Conservation (phyloP, 2,113 vertebrate species). For the Dromaius novaehollandiae region DNA sequence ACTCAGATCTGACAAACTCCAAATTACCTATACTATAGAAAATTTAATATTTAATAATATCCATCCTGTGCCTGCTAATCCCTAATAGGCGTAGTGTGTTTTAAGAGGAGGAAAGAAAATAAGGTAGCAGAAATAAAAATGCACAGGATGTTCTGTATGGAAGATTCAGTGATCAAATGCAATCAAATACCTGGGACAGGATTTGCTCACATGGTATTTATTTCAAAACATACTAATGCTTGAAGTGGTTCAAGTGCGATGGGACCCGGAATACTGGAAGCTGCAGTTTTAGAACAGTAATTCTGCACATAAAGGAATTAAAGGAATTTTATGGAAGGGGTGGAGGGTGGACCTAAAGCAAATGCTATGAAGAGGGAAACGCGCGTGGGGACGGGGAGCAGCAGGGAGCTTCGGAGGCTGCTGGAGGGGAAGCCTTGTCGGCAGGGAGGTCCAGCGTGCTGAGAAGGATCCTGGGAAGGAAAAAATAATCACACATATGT, state of each 20-base stretch:
- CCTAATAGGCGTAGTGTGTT: background rate
- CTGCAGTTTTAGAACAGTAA: accelerated
- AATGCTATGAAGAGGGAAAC: too few relatives aligned
- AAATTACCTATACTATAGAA: background rate
- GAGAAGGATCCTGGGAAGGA: too few relatives aligned
- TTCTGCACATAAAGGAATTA: background rate
- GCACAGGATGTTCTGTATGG: background rate
- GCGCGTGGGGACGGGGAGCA: background rate
- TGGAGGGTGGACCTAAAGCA: accelerated
- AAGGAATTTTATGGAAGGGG: background rate
- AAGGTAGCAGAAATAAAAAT: background rate
- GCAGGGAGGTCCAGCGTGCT: too few relatives aligned
- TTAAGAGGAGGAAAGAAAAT: background rate
- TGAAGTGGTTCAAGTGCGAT: accelerated
- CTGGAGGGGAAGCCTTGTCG: too few relatives aligned
- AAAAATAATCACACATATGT: too few relatives aligned
- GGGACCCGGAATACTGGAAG: background rate
- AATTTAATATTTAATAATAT: background rate
- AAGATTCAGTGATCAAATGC: accelerated
- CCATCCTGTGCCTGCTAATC: background rate
- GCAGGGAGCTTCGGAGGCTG: background rate
- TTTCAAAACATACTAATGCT: background rate
- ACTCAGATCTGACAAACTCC: background rate
- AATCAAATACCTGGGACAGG: accelerated
- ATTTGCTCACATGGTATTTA: background rate